phyloP scores from a whole-genome alignment of 35 echinoderm and acorn worm genomes.

The Ptychodera flava region DNA sequence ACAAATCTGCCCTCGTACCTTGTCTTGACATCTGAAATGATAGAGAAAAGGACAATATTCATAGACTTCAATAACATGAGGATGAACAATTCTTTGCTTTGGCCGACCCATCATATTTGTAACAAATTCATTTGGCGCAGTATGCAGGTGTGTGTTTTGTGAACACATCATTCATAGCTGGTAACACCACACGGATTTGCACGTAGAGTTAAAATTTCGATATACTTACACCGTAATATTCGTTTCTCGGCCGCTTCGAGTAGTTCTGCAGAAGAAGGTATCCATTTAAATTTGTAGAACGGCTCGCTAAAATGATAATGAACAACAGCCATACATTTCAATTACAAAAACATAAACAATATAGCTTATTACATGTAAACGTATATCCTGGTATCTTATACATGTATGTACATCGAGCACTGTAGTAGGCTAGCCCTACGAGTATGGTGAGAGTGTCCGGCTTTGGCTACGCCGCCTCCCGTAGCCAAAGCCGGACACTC shows the following conservation, averaged over 20 bases:
- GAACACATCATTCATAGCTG: not conserved
- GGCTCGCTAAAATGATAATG: not conserved
- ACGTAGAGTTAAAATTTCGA: not conserved
- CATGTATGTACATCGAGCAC: too few species aligned
- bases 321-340: too few species aligned
- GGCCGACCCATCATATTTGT: not conserved
- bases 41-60: not conserved
- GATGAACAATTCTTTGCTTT: not conserved
- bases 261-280: slow-evolving; percentile 42
- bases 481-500: too few species aligned
- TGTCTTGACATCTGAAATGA: slow-evolving; percentile 44
- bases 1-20: slow-evolving; percentile 71
- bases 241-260: slow-evolving; percentile 49
- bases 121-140: not conserved
- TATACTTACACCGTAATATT: slow-evolving; percentile 46
- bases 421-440: too few species aligned
- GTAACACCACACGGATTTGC: not conserved
- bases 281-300: slow-evolving; percentile 17
- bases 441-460: too few species aligned
- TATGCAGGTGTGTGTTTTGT: not conserved
- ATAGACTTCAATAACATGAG: not conserved
- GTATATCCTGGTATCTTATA: too few species aligned
- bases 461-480: too few species aligned
- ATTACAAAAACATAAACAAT: too few species aligned
- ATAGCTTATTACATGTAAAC: too few species aligned